Conservation (phyloP, 2,888 invertebrate species). For the Eupsilia transversa region DNA sequence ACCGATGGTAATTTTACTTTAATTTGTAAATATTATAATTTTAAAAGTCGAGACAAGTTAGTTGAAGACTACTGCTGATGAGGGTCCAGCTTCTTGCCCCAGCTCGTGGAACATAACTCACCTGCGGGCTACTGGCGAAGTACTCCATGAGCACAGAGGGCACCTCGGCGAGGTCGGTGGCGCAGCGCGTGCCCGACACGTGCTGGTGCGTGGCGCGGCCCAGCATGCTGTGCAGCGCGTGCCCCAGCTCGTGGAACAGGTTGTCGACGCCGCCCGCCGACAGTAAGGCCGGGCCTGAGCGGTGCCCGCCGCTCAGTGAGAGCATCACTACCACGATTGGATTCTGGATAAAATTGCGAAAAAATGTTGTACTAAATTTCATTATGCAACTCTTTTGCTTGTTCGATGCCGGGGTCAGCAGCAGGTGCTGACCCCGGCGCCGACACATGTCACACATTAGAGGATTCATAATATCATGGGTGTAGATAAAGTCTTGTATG, state of each 20-base stretch:
- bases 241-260: slow-evolving; percentile 50
- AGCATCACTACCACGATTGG: slow-evolving; percentile 98
- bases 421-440: too few species aligned
- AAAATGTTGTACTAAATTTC: too few species aligned
- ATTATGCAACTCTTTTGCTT: too few species aligned
- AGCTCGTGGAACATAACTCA: not conserved
- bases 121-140: slow-evolving; percentile 93
- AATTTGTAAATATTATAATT: too few species aligned
- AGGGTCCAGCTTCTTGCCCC: not conserved
- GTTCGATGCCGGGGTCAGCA: too few species aligned
- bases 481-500: too few species aligned
- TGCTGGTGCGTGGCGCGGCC: slow-evolving; percentile 97
- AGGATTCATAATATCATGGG: too few species aligned
- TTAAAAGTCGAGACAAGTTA: too few species aligned
- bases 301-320: slow-evolving; percentile 94
- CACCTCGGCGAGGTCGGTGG: slow-evolving; percentile 99
- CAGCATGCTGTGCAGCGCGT: slow-evolving; percentile 87
- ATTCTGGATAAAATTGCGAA: slow-evolving; percentile 89
- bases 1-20: too few species aligned
- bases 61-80: not conserved
- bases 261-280: slow-evolving; percentile 52
- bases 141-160: slow-evolving; percentile 99
- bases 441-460: too few species aligned
- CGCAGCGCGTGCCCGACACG: slow-evolving; percentile 98
- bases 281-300: slow-evolving; percentile 94